phyloP scores from a whole-genome alignment of 2,113 vertebrate genomes.

The Macrotis lagotis region DNA sequence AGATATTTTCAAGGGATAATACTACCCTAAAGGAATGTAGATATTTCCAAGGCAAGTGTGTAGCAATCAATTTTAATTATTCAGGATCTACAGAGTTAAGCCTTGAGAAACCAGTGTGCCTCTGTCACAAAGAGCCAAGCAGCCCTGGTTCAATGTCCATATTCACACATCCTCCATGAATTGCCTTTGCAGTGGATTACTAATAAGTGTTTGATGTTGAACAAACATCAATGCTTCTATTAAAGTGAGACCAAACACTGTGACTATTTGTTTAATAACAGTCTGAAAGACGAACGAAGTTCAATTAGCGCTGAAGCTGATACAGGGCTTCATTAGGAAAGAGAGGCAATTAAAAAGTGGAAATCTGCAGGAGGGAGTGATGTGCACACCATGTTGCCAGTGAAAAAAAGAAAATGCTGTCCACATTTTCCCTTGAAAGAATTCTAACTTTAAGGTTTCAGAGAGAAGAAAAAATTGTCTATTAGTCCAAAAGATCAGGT shows the following conservation, averaged over 20 bases:
- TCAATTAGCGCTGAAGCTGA: conserved; percentile 68
- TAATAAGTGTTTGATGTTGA: conserved; percentile 78
- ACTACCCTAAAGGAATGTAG: not conserved
- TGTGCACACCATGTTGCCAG: conserved; percentile 50
- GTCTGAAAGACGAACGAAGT: conserved; percentile 76
- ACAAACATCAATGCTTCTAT: conserved; percentile 76
- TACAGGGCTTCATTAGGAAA: conserved; percentile 64
- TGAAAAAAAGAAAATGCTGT: conserved; percentile 54
- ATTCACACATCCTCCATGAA: conserved; percentile 72
- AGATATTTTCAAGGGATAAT: not conserved
- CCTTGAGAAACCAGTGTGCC: conserved; percentile 26
- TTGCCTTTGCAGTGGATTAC: conserved; percentile 75
- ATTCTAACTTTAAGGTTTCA: conserved; percentile 67
- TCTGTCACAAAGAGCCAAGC: conserved; percentile 50
- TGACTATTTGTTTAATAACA: conserved; percentile 78
- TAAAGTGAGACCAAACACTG: conserved; percentile 76
- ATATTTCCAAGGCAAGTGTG: conserved; percentile 6
- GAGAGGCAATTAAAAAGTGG: conserved; percentile 63
- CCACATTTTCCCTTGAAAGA: conserved; percentile 53
- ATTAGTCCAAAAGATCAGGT: conserved; percentile 73
- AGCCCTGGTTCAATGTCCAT: conserved; percentile 69
- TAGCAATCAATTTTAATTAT: conserved; percentile 52
- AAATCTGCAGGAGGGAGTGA: conserved; percentile 58
- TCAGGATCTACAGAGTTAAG: conserved; percentile 64
- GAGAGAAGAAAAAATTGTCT: conserved; percentile 63